Conservation (phyloP, 2,113 vertebrate genomes). For the Nestor notabilis region DNA sequence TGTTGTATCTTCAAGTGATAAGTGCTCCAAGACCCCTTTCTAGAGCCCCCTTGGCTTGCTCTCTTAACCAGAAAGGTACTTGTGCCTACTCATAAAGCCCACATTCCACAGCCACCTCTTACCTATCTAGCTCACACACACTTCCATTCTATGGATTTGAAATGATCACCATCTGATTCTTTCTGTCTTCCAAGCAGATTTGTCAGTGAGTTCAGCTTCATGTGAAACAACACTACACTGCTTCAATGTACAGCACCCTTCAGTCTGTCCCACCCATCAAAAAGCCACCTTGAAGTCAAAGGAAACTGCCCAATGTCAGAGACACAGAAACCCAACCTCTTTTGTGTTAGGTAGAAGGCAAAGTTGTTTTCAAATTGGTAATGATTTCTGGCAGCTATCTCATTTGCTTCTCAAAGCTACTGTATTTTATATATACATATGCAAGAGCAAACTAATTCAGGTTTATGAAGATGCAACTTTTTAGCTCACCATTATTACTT, state of each 20-base stretch:
- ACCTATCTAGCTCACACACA: background rate
- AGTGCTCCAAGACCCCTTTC: background rate
- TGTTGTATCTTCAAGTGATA: background rate
- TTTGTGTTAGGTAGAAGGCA: background rate
- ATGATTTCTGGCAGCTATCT: background rate
- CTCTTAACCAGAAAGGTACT: background rate
- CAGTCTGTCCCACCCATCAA: background rate
- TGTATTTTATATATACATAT: too few species aligned
- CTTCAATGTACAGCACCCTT: background rate
- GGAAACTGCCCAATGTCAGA: fast-evolving
- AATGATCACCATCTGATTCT: background rate
- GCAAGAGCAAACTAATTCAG: background rate
- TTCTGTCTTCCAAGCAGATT: background rate
- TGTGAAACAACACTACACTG: background rate
- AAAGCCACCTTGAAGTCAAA: background rate
- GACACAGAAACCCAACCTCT: fast-evolving
- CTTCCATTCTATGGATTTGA: fast-evolving
- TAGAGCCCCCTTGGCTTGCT: background rate
- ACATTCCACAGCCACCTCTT: background rate
- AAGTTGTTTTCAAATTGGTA: background rate
- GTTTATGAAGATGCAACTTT: background rate
- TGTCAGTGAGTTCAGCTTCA: background rate
- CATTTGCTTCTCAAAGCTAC: background rate
- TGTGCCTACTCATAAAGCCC: background rate
- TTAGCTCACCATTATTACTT: background rate